These are phyloP conservation scores for Scylla paramamosain DNA, from an alignment of 1,140 invertebrate species.

Conservation along the genomic window DNA sequence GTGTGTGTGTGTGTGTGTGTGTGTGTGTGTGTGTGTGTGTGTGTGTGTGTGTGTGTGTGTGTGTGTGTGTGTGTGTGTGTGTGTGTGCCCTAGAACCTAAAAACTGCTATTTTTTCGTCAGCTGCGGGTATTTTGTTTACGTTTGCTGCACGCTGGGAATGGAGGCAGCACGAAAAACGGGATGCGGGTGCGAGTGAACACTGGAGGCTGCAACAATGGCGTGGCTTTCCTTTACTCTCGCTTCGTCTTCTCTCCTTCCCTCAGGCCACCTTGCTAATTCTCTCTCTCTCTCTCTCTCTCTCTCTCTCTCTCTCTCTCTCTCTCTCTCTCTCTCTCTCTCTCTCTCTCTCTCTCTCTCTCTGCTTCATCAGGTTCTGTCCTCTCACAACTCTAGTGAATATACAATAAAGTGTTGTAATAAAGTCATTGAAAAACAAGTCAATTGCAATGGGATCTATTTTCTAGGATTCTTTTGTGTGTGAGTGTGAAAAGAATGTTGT, in stretches of 20 bases:
- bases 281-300: not conserved
- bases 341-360: too few species aligned
- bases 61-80: not conserved
- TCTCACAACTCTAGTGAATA: too few species aligned
- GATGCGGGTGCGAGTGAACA: not conserved
- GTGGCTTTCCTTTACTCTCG: not conserved
- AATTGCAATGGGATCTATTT: too few species aligned
- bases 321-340: too few species aligned
- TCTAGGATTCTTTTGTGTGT: too few species aligned
- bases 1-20: not conserved
- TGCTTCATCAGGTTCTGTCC: too few species aligned
- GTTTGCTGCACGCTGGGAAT: not conserved
- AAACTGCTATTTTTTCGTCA: not conserved
- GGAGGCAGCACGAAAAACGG: not conserved
- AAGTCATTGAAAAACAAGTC: too few species aligned
- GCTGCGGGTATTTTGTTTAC: not conserved
- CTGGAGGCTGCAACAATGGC: not conserved
- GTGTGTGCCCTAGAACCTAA: not conserved
- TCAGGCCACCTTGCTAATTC: not conserved
- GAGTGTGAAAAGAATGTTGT: too few species aligned
- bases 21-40: too few species aligned
- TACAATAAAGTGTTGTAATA: too few species aligned
- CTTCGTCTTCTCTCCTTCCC: not conserved
- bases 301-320: too few species aligned
- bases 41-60: slow-evolving; percentile 1